Conservation (phyloP, 2,113 vertebrate species). For the Dissostichus mawsoni region DNA sequence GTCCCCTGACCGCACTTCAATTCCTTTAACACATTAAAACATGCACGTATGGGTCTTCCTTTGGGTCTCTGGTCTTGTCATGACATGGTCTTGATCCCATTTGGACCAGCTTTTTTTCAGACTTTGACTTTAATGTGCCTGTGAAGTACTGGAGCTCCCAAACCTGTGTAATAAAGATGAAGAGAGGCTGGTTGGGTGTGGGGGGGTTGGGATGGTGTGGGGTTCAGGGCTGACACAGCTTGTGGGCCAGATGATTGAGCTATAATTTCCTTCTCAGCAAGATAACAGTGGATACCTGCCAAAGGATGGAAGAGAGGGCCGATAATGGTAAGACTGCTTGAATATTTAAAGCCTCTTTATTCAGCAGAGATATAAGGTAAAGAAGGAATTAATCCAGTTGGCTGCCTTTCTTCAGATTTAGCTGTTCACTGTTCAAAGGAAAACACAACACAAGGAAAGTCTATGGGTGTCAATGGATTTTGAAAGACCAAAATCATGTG, state of each 20-base stretch:
- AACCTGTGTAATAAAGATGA: conserved; percentile 36
- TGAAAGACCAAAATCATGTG: not conserved
- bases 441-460: not conserved
- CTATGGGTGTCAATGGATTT: not conserved
- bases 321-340: conserved; percentile 66
- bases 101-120: not conserved
- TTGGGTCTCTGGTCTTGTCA: not conserved
- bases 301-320: conserved; percentile 50
- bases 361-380: conserved; percentile 34
- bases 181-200: conserved; percentile 15
- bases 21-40: not conserved
- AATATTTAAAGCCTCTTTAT: conserved; percentile 71
- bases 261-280: conserved; percentile 73
- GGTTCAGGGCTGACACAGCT: conserved; percentile 61
- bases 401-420: not conserved
- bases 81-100: not conserved
- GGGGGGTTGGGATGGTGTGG: conserved; percentile 23
- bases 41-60: not conserved
- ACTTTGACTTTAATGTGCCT: conserved; percentile 33
- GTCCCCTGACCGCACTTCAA: too few species aligned
- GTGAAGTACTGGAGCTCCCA: not conserved
- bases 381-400: conserved; percentile 30
- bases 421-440: not conserved
- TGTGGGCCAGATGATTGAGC: conserved; percentile 72
- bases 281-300: conserved; percentile 74